Conservation (phyloP, 2,113 vertebrate genomes). For the Cyanocitta stelleri region DNA sequence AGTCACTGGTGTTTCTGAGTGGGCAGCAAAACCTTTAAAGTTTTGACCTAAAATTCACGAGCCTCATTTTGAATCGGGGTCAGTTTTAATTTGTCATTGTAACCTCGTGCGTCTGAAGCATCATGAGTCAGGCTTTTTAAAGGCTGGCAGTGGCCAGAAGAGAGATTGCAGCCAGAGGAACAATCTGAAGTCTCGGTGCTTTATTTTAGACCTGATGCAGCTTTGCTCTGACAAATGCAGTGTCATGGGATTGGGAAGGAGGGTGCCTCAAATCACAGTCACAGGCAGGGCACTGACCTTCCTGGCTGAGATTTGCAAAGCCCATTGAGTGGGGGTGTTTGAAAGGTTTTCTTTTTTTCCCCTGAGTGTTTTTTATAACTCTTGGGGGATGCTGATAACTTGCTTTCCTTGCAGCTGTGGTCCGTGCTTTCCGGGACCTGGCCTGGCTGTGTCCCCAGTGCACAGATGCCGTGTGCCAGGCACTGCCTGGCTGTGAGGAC, state of each 20-base stretch:
- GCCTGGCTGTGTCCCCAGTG: constrained; percentile 93
- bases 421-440: constrained; percentile 90
- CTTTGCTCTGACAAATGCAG: not conserved
- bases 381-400: not conserved
- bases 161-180: not conserved
- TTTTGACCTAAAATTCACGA: not conserved
- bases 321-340: not conserved
- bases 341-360: not conserved
- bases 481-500: constrained; percentile 85
- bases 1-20: not conserved
- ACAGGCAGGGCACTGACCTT: not conserved
- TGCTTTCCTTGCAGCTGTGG: constrained; percentile 75
- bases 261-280: not conserved
- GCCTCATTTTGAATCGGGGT: not conserved
- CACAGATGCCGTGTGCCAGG: constrained; percentile 78
- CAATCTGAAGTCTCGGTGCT: not conserved
- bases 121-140: constrained; percentile 5
- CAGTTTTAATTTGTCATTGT: constrained; percentile 7
- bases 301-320: not conserved
- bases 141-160: not conserved
- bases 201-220: not conserved
- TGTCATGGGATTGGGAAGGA: not conserved
- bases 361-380: not conserved
- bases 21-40: not conserved
- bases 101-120: not conserved